Base-by-base conservation (phyloP, 2,888 invertebrate genomes). In the Amiota mariae region DNA sequence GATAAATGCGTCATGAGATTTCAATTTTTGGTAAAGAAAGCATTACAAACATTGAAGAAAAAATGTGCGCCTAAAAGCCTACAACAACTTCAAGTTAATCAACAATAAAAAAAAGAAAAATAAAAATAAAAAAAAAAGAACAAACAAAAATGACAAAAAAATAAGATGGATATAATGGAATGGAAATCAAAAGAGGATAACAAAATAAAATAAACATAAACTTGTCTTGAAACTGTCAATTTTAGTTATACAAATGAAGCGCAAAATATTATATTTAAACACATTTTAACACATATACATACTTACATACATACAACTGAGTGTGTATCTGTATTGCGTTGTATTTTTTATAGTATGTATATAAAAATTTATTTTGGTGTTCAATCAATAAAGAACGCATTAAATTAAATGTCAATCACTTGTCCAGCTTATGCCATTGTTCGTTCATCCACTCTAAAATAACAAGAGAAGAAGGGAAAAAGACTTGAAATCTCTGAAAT, bases 361-460 rank as follows among this genome's bases (percentile, higher is more conserved):
- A 36, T 36, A 36, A 6, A 36, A 36, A 36, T 36, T 36, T 36
- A 18, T 20, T 49, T 49, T 49, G 48, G 63, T 63, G 63, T 15
- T 11, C 36, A 63, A 18, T 18, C 59, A 59, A 59, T 59, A 18
- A 59, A 59, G 64, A 46, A 67, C 49, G 49, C 66, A 67, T 67
- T 20, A 67, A 67, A 67, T 67, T 15, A 67, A 49, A 67, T 67
- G 66, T 49, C 66, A 67, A 67, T 67, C 66, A 67, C 20, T 20
- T 49, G 66, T 18, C 46, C 20, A 66, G 18, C 15, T 15, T 20
- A 57, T 57, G 56, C 15, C 24, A 24, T 24, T 24, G 24, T 24
- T 24, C 24, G n/a, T n/a, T n/a, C 24, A 24, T 36, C 6, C 36
- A 36, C 36, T 36, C 36, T 6, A 36, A 36, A 36, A 0, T 36